Conservation (phyloP, 2,113 vertebrate species). For the Crotalus horridus region DNA sequence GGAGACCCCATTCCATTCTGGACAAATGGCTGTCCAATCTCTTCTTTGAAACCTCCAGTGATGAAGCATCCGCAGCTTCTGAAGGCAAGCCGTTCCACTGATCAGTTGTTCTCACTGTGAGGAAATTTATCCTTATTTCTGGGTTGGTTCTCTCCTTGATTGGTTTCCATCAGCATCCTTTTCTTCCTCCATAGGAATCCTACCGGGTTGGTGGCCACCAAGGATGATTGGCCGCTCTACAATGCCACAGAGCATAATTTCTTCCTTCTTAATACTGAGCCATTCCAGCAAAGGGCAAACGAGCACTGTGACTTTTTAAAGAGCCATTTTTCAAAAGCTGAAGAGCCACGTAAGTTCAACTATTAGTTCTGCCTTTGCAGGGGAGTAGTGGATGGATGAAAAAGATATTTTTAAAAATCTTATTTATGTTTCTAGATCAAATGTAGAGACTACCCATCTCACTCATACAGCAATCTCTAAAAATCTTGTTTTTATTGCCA, state of each 20-base stretch:
- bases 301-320: conserved; percentile 16
- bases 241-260: conserved; percentile 3
- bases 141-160: not conserved
- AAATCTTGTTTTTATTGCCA: no score
- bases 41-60: no score
- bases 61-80: no score
- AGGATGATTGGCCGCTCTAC: conserved; percentile 8
- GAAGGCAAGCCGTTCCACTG: no score
- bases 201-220: not conserved
- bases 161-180: not conserved
- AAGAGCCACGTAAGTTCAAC: not conserved
- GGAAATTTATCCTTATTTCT: no score
- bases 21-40: no score
- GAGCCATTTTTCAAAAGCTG: not conserved
- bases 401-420: not conserved
- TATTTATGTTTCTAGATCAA: not conserved
- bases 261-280: not conserved
- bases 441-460: not conserved
- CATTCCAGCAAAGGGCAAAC: not conserved
- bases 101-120: no score
- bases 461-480: no score
- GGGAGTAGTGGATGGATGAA: not conserved
- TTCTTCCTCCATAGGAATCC: not conserved
- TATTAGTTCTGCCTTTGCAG: not conserved
- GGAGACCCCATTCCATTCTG: no score